Conservation (phyloP, 2,888 invertebrate genomes). For the Torymus texanus region DNA sequence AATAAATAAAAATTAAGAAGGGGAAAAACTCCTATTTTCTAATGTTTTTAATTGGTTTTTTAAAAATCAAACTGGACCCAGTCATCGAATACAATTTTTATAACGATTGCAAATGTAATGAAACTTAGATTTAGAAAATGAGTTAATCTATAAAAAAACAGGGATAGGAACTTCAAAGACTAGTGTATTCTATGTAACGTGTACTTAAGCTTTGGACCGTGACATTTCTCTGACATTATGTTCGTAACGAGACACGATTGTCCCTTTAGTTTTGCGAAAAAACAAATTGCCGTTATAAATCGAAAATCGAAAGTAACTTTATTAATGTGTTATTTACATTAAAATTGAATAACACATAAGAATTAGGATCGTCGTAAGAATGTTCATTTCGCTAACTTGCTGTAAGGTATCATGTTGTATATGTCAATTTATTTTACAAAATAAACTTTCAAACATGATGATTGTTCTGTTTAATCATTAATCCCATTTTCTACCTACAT, state of each 20-base stretch:
- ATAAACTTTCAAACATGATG: constrained; percentile 64
- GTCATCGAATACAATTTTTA: constrained; percentile 48
- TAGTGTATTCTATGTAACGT: constrained; percentile 44
- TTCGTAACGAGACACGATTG: constrained; percentile 3
- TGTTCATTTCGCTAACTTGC: constrained; percentile 66
- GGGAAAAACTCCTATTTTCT: constrained; percentile 11
- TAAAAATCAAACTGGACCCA: constrained; percentile 34
- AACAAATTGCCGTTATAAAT: constrained; percentile 51
- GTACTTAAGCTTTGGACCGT: constrained; percentile 33
- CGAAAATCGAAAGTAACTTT: constrained; percentile 65
- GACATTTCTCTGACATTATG: constrained; percentile 14
- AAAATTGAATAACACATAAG: constrained; percentile 38
- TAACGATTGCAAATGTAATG: constrained; percentile 40
- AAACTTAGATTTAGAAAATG: constrained; percentile 39
- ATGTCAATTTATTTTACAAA: constrained; percentile 74
- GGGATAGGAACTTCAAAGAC: constrained; percentile 34
- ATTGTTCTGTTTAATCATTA: neutral
- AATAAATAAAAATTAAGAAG: constrained; percentile 28
- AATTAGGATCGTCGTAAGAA: constrained; percentile 60
- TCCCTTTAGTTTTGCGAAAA: constrained; percentile 17
- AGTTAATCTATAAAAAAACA: constrained; percentile 31
- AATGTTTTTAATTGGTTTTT: constrained; percentile 40
- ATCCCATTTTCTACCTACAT: no score
- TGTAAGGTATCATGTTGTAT: constrained; percentile 69
- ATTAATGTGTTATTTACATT: constrained; percentile 60